Percentiles rank a stretch among this genome's conserved stretches.
These are phyloP conservation scores for Myiozetetes cayanensis DNA, from an alignment of 2,113 vertebrate genomes.

Conservation along the genomic window DNA sequence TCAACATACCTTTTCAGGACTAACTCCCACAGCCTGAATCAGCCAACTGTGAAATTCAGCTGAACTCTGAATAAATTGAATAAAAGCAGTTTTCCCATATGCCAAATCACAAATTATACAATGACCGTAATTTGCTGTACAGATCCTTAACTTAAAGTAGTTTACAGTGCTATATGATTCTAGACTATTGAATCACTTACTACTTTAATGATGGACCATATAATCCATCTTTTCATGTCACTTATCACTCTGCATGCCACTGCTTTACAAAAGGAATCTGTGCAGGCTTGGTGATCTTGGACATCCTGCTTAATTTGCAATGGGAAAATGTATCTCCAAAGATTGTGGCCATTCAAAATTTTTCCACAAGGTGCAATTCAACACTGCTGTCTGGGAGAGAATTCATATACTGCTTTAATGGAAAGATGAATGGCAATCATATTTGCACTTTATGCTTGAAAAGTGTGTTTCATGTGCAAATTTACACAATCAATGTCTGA, in stretches of 20 bases:
- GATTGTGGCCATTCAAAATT: not conserved
- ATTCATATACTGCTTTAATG: not conserved
- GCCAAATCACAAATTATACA: constrained; percentile 10
- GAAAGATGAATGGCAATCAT: not conserved
- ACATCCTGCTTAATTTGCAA: not conserved
- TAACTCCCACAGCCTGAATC: constrained; percentile 48
- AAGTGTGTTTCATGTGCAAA: not conserved
- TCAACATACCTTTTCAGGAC: constrained; percentile 33
- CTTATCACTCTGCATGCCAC: not conserved
- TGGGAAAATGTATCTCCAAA: not conserved
- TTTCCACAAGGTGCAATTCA: not conserved
- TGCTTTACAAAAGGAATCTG: not conserved
- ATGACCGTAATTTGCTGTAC: not conserved
- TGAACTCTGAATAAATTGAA: constrained; percentile 12
- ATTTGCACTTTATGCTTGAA: not conserved
- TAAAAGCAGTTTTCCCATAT: not conserved
- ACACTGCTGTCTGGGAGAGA: not conserved
- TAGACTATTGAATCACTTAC: not conserved
- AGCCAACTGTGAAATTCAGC: constrained; percentile 42
- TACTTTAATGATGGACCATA: not conserved
- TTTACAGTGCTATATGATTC: not conserved
- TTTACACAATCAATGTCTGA: not conserved
- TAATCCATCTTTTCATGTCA: not conserved
- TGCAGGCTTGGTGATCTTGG: not conserved
- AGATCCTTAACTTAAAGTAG: not conserved